These are phyloP conservation scores for Heterotis niloticus DNA, from an alignment of 2,113 vertebrate species.

Conservation along the genomic window DNA sequence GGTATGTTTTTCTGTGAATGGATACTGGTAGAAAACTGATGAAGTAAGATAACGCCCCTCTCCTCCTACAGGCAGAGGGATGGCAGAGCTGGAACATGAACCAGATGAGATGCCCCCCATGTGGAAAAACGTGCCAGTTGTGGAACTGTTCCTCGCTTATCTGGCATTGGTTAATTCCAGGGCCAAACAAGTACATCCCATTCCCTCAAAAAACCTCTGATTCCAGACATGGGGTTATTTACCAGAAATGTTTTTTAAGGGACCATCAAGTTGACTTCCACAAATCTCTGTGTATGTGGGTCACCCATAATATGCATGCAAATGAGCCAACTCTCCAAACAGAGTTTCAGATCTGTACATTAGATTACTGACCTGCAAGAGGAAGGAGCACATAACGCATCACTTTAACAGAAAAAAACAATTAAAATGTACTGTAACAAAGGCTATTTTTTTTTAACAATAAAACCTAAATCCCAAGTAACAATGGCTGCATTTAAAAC, in stretches of 20 bases:
- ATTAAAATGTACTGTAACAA: no score
- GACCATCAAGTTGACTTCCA: not conserved
- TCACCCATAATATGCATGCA: not conserved
- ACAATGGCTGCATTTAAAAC: not conserved
- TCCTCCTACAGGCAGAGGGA: no score
- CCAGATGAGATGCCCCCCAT: not conserved
- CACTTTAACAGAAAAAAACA: not conserved
- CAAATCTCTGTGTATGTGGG: not conserved
- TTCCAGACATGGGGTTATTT: not conserved
- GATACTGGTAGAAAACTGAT: not conserved
- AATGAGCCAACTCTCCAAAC: not conserved
- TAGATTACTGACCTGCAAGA: not conserved
- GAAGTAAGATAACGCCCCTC: not conserved
- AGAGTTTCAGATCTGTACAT: conserved; percentile 2
- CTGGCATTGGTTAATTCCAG: not conserved
- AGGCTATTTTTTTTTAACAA: no score
- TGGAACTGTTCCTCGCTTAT: not conserved
- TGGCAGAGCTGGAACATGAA: not conserved
- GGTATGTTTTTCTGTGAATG: conserved; percentile 8
- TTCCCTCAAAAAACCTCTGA: not conserved
- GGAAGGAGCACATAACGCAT: not conserved
- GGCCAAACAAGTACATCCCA: not conserved
- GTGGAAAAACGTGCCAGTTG: not conserved
- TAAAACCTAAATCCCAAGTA: not conserved
- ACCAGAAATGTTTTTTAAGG: not conserved